phyloP scores from a whole-genome alignment of 2,113 vertebrate genomes.

The Rhinolophus sinicus region DNA sequence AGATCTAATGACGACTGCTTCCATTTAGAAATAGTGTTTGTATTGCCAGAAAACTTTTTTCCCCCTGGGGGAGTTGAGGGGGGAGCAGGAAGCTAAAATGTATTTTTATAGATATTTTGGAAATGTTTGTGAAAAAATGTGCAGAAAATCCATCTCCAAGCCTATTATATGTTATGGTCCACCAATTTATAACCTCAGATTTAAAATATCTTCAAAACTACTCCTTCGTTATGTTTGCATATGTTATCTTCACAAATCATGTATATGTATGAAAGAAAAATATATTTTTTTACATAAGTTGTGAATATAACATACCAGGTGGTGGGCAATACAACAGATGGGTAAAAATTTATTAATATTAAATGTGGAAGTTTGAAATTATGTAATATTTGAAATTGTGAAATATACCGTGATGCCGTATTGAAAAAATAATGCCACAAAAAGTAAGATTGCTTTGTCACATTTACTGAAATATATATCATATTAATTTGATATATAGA shows the following conservation, averaged over 20 bases:
- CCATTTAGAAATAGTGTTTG: background rate
- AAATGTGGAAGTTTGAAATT: background rate
- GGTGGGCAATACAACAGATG: background rate
- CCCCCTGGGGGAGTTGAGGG: too few relatives aligned
- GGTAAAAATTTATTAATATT: background rate
- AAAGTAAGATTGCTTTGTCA: background rate
- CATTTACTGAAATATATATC: background rate
- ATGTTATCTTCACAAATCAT: background rate
- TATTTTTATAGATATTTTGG: background rate
- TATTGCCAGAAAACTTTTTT: background rate
- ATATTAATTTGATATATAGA: background rate
- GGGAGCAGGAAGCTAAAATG: background rate
- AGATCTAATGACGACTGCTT: background rate
- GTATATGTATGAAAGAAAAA: background rate
- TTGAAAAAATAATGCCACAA: background rate
- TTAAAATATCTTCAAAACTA: background rate
- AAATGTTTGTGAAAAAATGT: background rate
- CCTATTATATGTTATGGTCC: background rate
- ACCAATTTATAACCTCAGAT: background rate
- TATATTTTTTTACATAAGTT: background rate
- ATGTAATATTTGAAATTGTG: background rate
- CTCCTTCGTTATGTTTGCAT: background rate
- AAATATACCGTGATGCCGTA: background rate
- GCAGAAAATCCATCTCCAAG: background rate
- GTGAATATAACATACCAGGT: background rate